Percentiles rank a stretch among this genome's conserved stretches.
Conservation (phyloP, 2,888 invertebrate species). For the Torymus auratus region DNA sequence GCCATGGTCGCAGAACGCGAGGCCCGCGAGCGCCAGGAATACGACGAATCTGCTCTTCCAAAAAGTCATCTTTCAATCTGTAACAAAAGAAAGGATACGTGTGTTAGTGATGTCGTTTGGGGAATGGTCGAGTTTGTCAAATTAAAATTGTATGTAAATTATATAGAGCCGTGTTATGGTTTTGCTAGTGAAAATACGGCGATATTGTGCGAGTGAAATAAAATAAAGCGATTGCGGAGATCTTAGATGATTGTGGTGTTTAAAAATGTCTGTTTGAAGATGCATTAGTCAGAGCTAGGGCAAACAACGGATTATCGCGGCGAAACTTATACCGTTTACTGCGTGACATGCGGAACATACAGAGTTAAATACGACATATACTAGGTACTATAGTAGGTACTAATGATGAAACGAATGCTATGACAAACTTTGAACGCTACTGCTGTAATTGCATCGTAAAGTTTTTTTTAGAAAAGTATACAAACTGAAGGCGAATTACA, state of each 20-base stretch:
- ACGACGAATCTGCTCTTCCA: conserved; percentile 50
- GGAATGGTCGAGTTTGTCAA: no score
- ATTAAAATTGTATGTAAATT: no score
- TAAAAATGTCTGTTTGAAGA: no score
- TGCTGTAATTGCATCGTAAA: no score
- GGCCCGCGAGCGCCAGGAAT: conserved; percentile 65
- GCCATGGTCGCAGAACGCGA: conserved; percentile 65
- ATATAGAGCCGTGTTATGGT: no score
- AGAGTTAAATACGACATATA: background rate
- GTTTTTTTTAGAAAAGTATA: no score
- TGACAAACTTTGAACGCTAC: no score
- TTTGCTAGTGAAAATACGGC: no score
- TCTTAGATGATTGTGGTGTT: no score
- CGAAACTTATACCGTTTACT: background rate
- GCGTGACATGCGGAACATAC: background rate
- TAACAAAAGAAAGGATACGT: background rate
- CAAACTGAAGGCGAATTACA: no score
- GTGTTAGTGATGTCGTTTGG: background rate
- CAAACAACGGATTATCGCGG: conserved; percentile 11
- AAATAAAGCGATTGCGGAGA: no score
- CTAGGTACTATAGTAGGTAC: background rate
- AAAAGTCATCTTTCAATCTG: conserved; percentile 42
- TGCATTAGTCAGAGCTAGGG: background rate
- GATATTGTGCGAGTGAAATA: no score
- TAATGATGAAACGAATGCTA: background rate